These are phyloP conservation scores for Napeogenes inachia DNA, from an alignment of 2,888 invertebrate species.

Conservation along the genomic window DNA sequence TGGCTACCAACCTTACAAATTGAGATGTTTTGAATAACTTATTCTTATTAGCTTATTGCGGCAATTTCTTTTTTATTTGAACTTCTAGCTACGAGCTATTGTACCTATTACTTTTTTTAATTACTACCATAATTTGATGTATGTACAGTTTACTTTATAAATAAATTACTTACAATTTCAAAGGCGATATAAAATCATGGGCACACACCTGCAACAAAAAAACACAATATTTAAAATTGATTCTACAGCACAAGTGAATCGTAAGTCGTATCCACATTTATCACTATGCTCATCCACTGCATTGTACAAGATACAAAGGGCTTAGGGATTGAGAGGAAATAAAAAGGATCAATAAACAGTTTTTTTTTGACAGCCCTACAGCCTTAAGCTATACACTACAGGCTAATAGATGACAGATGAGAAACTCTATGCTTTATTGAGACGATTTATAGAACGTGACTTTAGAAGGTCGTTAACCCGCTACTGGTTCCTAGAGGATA, in stretches of 20 bases:
- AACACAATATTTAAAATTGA: conserved; percentile 33
- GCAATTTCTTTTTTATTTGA: no score
- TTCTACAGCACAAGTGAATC: conserved; percentile 24
- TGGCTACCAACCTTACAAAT: conserved; percentile 13
- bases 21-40: neutral
- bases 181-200: conserved; percentile 26
- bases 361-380: conserved; percentile 50
- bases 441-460: conserved; percentile 57
- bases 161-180: conserved; percentile 20
- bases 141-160: neutral
- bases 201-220: conserved; percentile 66
- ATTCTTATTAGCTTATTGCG: no score
- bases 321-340: conserved; percentile 44
- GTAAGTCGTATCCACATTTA: conserved; percentile 46
- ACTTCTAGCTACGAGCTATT: no score
- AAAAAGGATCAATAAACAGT: conserved; percentile 61
- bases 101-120: no score
- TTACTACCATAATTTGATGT: no score
- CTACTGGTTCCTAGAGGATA: conserved; percentile 60
- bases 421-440: conserved; percentile 64
- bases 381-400: conserved; percentile 54
- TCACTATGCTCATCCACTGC: conserved; percentile 45
- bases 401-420: conserved; percentile 67
- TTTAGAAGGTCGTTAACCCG: conserved; percentile 55
- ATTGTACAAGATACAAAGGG: conserved; percentile 51